Percentiles rank a stretch among this genome's conserved stretches.
Conservation (phyloP, 2,888 invertebrate species). For the Andrena minutula region DNA sequence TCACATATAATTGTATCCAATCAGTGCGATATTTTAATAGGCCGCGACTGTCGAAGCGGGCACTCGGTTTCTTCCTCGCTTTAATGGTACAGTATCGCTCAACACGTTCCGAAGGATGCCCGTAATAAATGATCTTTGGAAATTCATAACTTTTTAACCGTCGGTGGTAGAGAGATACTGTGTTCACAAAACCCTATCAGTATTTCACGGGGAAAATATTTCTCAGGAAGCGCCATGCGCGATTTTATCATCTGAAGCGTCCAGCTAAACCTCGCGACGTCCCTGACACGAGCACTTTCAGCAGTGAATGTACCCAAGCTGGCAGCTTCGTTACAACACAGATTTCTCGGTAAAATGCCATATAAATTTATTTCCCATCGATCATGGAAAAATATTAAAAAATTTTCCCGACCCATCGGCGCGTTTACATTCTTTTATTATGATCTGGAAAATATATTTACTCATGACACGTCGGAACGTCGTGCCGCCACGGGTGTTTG, state of each 20-base stretch:
- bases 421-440: constrained; percentile 64
- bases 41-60: constrained; percentile 70
- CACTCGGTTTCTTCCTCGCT: constrained; percentile 73
- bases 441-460: constrained; percentile 56
- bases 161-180: constrained; percentile 52
- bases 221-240: constrained; percentile 78
- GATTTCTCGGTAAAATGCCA: constrained; percentile 68
- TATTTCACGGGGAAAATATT: constrained; percentile 76
- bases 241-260: constrained; percentile 76
- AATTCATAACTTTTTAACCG: constrained; percentile 70
- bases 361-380: constrained; percentile 63
- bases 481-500: constrained; percentile 78
- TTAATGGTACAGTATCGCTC: constrained; percentile 73
- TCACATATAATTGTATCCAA: constrained; percentile 65
- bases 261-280: neutral
- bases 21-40: constrained; percentile 70
- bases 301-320: constrained; percentile 72
- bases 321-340: constrained; percentile 63
- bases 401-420: constrained; percentile 51
- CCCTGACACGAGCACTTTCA: constrained; percentile 47
- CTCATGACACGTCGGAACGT: constrained; percentile 59
- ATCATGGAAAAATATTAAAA: constrained; percentile 45
- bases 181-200: constrained; percentile 76
- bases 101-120: constrained; percentile 49
- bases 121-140: constrained; percentile 56